Base-by-base conservation (phyloP, 2,888 invertebrate species). In the Epinotia nisella region DNA sequence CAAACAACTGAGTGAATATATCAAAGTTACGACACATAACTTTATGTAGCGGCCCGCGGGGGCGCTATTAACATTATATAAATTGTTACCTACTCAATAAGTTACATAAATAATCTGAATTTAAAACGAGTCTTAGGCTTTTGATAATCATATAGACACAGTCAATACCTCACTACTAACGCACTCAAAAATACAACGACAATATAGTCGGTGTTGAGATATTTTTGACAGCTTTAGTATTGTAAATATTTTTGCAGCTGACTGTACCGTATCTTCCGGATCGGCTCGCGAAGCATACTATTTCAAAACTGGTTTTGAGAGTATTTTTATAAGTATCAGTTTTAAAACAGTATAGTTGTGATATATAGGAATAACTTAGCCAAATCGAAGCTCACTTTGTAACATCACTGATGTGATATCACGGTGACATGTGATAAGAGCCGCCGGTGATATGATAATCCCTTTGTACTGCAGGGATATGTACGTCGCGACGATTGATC, bases 31-130 rank as follows among this genome's bases (percentile, higher is more conserved):
- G 79, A 82, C 82, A 82, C 82, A 81, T 79, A 79, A 82, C 80
- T 75, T 81, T 84, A 82, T 70, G 60, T 73, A 69, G 78, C 80
- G 77, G 82, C 79, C 87, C 85, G 85, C 87, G 82, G 83, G 83
- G 84, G 79, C 85, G 85, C 85, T 74, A 78, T 76, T 78, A 79
- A 80, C 76, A 77, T 82, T 86, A 83, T 77, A 81, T 81, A 87
- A 86, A 86, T 81, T 83, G 87, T 88, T 89, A 91, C 90, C 90
- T 92, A 93, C 85, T 86, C 87, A 92, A 92, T 92, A 92, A 92
- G 87, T 92, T 92, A 93, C 88, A 92, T 93, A 93, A 93, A 93
- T 91, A 88, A 92, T 93, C 90, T 92, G 91, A 91, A 91, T 90
- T 90, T 87, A 89, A 92, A 90, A 93, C 91, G 90, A 92, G 90